These are phyloP conservation scores for Mesembrinibis cayennensis DNA, from an alignment of 2,113 vertebrate species.

Conservation along the genomic window DNA sequence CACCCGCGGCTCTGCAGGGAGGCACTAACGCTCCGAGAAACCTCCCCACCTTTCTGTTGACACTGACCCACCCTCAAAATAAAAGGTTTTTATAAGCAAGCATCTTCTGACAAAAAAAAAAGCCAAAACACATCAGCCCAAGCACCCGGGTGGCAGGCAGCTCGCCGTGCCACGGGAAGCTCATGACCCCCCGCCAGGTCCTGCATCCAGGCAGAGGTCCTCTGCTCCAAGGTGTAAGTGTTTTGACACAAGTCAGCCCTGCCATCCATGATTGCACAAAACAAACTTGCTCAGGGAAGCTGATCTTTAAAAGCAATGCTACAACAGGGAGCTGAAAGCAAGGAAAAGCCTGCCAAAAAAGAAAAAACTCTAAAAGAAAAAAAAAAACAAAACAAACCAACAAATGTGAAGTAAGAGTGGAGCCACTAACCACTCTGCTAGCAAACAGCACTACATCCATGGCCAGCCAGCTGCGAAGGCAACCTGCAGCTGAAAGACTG, in stretches of 20 bases:
- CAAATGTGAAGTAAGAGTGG: background rate
- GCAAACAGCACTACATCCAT: background rate
- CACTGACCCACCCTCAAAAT: too few relatives aligned
- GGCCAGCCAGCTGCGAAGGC: background rate
- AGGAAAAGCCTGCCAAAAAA: background rate
- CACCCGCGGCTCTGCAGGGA: background rate
- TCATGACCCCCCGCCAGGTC: too few relatives aligned
- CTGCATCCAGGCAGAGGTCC: background rate
- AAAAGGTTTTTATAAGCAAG: background rate
- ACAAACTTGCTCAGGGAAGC: background rate
- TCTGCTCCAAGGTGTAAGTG: background rate
- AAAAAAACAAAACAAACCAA: background rate
- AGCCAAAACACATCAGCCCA: too few relatives aligned
- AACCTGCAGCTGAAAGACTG: background rate
- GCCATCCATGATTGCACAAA: background rate
- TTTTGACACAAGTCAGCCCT: background rate
- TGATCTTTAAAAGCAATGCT: background rate
- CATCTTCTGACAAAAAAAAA: background rate
- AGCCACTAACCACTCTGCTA: background rate
- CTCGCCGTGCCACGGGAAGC: background rate
- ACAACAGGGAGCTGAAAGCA: background rate
- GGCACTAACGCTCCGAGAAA: accelerated
- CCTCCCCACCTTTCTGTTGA: background rate
- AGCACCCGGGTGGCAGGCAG: background rate
- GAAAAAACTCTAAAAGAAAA: background rate